Percentiles rank a stretch among this genome's conserved stretches.
Conservation (phyloP, 2,113 vertebrate genomes). For the Panurus biarmicus region DNA sequence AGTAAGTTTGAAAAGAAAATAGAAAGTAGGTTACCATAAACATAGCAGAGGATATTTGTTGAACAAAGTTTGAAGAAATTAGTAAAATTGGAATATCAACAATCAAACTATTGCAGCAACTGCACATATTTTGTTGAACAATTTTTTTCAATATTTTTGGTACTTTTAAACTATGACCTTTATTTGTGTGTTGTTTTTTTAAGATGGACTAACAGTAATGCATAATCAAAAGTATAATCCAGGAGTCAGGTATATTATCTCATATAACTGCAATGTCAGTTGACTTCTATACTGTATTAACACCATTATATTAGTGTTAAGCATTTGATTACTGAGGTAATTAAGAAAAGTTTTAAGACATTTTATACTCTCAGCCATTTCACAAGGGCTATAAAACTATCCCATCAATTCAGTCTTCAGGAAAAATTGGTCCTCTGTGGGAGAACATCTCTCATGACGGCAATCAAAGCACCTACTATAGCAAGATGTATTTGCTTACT, state of each 20-base stretch:
- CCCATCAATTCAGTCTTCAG: neutral
- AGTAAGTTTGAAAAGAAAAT: neutral
- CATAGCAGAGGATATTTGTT: neutral
- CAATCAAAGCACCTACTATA: conserved; percentile 4
- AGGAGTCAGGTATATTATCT: neutral
- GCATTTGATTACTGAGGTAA: conserved; percentile 27
- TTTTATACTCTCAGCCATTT: conserved; percentile 18
- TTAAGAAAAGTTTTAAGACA: conserved; percentile 26
- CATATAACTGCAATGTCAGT: neutral
- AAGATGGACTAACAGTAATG: neutral
- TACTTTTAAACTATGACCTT: neutral
- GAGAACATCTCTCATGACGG: neutral
- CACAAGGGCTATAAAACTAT: conserved; percentile 18
- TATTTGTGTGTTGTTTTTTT: neutral
- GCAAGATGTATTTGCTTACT: conserved; percentile 40
- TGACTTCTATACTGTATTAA: neutral
- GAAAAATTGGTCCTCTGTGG: conserved; percentile 38
- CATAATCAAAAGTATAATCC: neutral
- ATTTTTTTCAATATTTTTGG: neutral
- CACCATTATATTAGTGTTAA: neutral
- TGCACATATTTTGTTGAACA: neutral
- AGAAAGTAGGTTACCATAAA: neutral
- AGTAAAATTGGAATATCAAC: neutral
- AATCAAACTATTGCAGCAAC: neutral
- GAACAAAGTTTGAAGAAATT: neutral